Evolutionary conservation across 1,140 invertebrate genomes (phyloP), one percentile per base, ranked within the genome.

Genomic region (Drosophila erecta): DNA sequence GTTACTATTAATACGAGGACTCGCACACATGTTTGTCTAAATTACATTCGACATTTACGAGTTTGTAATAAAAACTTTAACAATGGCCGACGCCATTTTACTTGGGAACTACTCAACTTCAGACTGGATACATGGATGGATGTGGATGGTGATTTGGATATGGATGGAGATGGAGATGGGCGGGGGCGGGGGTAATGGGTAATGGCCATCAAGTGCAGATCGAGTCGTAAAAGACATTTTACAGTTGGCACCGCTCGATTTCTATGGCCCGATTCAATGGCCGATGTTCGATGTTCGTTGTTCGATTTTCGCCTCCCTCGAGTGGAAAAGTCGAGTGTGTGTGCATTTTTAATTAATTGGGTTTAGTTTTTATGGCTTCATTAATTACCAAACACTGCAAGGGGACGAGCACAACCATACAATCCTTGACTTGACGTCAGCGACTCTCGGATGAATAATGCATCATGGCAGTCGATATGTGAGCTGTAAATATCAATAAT

Each of bases 41-140:
- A 90, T 90, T 90, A 90, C 83, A 89, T 87, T 80, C 79, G 87
- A 90, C 87, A 90, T 90, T 90, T 90, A 90, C 89, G 87, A 90
- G 70, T 72, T 70, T 37, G 76, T 67, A 80, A 90, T 90, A 90
- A 90, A 91, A 90, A 84, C 76, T 83, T 90, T 86, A 86, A 90
- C 87, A 86, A 90, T 90, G 75, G 71, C 84, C 84, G 83, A 84
- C 84, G 84, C 84, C 81, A 87, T 83, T 86, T 90, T 90, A 64
- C 78, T 87, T 62, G 75, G 79, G 54, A 64, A 79, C 67, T 81
- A 74, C 75, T 90, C 76, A 47, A 71, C 71, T 76, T 20, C 38
- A 20, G 46, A 71, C 40, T 30, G 30, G 30, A 30, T 30, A 47
- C n/a, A 3, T 8, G 20, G 3, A 22, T 43, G 15, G 10, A 47